Evolutionary conservation across 2,113 vertebrate genomes (phyloP).

Genomic region (Crotophaga sulcirostris): DNA sequence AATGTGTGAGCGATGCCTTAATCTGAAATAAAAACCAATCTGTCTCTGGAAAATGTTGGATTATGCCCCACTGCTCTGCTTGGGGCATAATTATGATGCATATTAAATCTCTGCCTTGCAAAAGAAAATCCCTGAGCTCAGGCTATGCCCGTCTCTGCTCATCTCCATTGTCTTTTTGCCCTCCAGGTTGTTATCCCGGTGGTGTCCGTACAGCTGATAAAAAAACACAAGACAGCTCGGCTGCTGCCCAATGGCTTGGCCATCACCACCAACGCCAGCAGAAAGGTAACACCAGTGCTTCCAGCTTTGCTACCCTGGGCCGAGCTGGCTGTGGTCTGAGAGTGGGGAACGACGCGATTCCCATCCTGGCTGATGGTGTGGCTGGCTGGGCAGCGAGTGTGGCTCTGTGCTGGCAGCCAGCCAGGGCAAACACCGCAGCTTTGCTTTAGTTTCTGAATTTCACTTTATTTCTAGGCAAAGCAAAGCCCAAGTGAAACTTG

Average conservation of each 20-base stretch:
- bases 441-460: constrained; percentile 11
- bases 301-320: neutral
- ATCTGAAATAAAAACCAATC: neutral
- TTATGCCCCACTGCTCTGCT: neutral
- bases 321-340: neutral
- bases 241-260: constrained; percentile 93
- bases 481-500: neutral
- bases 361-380: rapidly evolving
- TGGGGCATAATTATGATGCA: rapidly evolving
- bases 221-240: constrained; percentile 94
- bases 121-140: neutral
- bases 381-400: rapidly evolving
- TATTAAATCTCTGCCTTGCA: rapidly evolving
- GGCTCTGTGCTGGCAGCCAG: neutral
- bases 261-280: constrained; percentile 89
- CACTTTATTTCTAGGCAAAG: neutral
- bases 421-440: neutral
- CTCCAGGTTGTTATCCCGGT: constrained; percentile 89
- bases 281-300: constrained; percentile 79
- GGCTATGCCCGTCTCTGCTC: neutral
- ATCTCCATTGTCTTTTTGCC: neutral
- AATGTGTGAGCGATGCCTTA: rapidly evolving
- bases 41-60: neutral
- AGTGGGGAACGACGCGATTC: rapidly evolving
- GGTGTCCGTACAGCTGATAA: constrained; percentile 88